These are phyloP conservation scores for Chondrosia reniformis DNA, from an alignment of 37 sponge, comb jelly and placozoan genomes.

Conservation along the genomic window DNA sequence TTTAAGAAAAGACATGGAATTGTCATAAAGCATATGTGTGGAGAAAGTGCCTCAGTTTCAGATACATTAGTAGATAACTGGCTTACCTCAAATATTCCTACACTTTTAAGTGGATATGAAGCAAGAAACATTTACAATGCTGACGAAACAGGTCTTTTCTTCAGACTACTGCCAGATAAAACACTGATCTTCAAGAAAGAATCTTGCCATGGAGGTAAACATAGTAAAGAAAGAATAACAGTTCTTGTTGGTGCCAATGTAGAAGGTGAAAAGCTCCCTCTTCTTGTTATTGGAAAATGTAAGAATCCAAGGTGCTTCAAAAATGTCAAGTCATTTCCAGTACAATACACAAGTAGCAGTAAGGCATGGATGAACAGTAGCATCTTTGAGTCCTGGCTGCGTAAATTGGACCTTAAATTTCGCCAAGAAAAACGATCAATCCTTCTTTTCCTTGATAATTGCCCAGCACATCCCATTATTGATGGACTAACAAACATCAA, in stretches of 20 bases:
- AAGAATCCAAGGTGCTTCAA: conserved; percentile 36
- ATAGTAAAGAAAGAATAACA: conserved; percentile 21
- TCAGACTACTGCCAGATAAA: background rate
- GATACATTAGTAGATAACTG: no score
- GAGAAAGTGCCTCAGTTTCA: background rate
- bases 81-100: conserved; percentile 5
- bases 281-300: conserved; percentile 24
- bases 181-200: background rate
- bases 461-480: conserved; percentile 30
- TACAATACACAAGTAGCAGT: background rate
- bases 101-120: conserved; percentile 10
- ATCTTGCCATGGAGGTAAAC: background rate
- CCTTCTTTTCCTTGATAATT: conserved; percentile 18
- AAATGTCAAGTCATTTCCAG: background rate
- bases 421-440: conserved; percentile 5
- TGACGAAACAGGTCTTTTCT: conserved; percentile 21
- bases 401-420: background rate
- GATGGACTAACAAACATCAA: conserved; percentile 14
- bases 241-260: conserved; percentile 6
- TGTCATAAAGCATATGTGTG: background rate
- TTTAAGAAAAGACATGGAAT: background rate
- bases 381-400: conserved; percentile 19
- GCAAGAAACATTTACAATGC: conserved; percentile 14
- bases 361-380: conserved; percentile 29
- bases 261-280: conserved; percentile 7